Evolutionary conservation across 1,140 invertebrate species (phyloP).

Genomic region (Procambarus virginalis): DNA sequence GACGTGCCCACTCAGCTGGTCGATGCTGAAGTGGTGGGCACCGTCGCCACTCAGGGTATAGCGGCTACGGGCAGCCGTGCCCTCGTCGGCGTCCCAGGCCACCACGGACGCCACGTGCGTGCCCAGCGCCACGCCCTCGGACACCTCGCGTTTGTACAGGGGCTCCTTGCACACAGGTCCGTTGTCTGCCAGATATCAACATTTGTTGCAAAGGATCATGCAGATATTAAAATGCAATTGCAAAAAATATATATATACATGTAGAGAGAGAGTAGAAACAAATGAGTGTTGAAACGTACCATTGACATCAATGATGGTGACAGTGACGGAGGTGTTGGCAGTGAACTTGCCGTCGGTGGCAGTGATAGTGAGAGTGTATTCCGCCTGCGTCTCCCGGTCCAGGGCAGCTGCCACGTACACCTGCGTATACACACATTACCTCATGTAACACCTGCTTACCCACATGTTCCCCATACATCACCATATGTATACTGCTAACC

Average conservation of each 20-base stretch:
- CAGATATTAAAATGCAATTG: too few relatives aligned
- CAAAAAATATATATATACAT: too few relatives aligned
- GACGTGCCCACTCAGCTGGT: slow-evolving; percentile 85
- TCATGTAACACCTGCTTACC: not conserved
- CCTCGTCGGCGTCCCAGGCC: slow-evolving; percentile 77
- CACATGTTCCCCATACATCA: too few relatives aligned
- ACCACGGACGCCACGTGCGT: slow-evolving; percentile 74
- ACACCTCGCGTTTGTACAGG: slow-evolving; percentile 78
- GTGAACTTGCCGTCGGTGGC: slow-evolving; percentile 91
- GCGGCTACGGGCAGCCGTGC: slow-evolving; percentile 83
- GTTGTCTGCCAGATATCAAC: slow-evolving; percentile 79
- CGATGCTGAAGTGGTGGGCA: slow-evolving; percentile 87
- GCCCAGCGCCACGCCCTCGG: slow-evolving; percentile 73
- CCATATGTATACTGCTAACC: not conserved
- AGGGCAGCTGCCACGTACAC: slow-evolving; percentile 87
- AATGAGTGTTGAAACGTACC: slow-evolving; percentile 79
- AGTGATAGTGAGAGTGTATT: slow-evolving; percentile 92
- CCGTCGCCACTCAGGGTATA: slow-evolving; percentile 88
- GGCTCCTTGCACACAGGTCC: slow-evolving; percentile 86
- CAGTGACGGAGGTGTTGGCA: slow-evolving; percentile 87
- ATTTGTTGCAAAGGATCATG: not conserved
- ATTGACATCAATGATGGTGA: slow-evolving; percentile 90
- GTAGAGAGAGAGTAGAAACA: not conserved
- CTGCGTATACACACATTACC: slow-evolving; percentile 3
- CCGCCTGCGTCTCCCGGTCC: slow-evolving; percentile 90